Evolutionary conservation across 2,888 invertebrate genomes (phyloP).

Genomic region (Pyrgus malvae): DNA sequence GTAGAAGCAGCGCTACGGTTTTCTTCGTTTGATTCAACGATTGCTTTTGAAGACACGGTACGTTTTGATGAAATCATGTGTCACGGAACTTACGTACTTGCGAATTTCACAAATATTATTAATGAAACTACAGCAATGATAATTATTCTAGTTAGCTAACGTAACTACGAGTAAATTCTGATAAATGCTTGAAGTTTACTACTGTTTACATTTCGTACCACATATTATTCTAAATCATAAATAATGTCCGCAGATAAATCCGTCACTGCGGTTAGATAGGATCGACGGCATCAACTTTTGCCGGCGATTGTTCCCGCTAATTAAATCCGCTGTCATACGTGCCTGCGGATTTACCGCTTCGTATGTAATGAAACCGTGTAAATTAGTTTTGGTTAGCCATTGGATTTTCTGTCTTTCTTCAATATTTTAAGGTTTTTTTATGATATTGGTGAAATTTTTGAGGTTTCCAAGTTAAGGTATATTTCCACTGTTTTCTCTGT

Average conservation of each 20-base stretch:
- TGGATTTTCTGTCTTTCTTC: conserved; percentile 4
- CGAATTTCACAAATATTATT: too few relatives aligned
- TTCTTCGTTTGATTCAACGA: not conserved
- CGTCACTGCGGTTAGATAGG: conserved; percentile 17
- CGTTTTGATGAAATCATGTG: not conserved
- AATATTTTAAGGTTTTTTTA: not conserved
- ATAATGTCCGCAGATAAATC: conserved; percentile 16
- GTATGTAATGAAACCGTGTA: conserved; percentile 21
- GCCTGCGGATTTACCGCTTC: conserved; percentile 18
- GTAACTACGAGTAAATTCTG: too few relatives aligned
- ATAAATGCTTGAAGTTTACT: too few relatives aligned
- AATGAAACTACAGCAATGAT: too few relatives aligned
- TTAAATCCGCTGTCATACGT: conserved; percentile 41
- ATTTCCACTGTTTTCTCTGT: too few relatives aligned
- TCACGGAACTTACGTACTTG: too few relatives aligned
- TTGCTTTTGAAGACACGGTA: not conserved
- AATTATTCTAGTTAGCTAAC: too few relatives aligned
- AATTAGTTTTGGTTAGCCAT: conserved; percentile 24
- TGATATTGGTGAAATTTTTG: too few relatives aligned
- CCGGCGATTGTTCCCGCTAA: conserved; percentile 36
- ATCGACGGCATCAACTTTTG: conserved; percentile 23
- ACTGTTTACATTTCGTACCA: too few relatives aligned
- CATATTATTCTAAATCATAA: not conserved
- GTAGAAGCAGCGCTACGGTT: not conserved
- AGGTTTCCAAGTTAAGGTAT: too few relatives aligned